These are phyloP conservation scores for Halichondria panicea DNA, from an alignment of 37 sponge, comb jelly and placozoan genomes.

Conservation along the genomic window DNA sequence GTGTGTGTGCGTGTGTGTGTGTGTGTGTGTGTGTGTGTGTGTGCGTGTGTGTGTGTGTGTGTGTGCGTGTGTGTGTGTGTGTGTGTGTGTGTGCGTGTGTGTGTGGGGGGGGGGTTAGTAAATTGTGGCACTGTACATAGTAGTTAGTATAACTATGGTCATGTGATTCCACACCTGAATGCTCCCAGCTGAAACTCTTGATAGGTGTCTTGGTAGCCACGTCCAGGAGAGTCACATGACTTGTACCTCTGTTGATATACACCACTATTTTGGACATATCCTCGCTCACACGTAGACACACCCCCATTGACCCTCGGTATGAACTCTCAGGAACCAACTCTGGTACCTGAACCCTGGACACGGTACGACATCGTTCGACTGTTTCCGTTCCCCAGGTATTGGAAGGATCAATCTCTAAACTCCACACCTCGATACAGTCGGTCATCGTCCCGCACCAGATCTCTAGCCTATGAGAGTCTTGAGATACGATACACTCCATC, in stretches of 20 bases:
- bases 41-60: no score
- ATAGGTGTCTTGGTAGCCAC: neutral
- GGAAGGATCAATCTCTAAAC: neutral
- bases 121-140: no score
- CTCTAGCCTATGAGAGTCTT: constrained; percentile 4
- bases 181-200: neutral
- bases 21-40: no score
- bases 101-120: no score
- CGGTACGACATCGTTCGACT: neutral
- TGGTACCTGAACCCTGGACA: neutral
- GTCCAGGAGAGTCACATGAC: neutral
- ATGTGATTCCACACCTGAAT: constrained; percentile 35
- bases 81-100: no score
- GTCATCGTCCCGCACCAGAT: constrained; percentile 48
- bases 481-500: neutral
- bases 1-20: no score
- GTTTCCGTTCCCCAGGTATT: neutral
- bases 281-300: no score
- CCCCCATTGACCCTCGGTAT: no score
- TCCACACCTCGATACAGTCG: constrained; percentile 29
- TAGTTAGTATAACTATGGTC: no score
- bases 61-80: no score
- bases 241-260: neutral
- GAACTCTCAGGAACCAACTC: no score
- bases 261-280: constrained; percentile 19